Conservation (phyloP, 2,113 vertebrate species). For the Urocolius indicus region DNA sequence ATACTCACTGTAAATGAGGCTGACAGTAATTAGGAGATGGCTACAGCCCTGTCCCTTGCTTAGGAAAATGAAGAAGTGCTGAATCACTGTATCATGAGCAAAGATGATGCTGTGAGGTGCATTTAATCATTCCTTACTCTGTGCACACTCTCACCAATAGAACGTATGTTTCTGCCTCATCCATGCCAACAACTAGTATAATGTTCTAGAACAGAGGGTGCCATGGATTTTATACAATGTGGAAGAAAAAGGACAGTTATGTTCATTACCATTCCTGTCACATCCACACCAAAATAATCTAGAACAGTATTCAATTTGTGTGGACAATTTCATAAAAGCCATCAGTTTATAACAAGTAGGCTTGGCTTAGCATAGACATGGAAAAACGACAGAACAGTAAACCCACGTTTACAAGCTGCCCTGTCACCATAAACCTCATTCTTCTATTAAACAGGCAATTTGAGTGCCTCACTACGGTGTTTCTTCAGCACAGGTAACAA, state of each 20-base stretch:
- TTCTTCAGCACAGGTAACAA: neutral
- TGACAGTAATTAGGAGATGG: neutral
- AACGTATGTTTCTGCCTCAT: rapidly evolving
- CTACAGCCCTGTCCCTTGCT: neutral
- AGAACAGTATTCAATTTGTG: neutral
- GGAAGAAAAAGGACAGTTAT: neutral
- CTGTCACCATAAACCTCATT: neutral
- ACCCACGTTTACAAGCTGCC: neutral
- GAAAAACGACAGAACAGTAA: neutral
- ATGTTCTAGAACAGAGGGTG: neutral
- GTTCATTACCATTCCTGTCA: neutral
- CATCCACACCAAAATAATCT: neutral
- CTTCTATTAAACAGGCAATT: neutral
- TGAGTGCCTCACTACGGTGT: neutral
- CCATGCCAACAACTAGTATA: neutral
- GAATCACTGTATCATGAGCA: neutral
- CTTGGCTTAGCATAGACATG: neutral
- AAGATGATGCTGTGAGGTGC: neutral
- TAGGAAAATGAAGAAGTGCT: neutral
- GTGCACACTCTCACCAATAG: neutral
- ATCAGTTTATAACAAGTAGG: neutral
- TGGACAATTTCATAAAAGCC: neutral
- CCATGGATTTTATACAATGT: neutral
- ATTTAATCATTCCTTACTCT: neutral
- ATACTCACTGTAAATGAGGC: rapidly evolving